These are phyloP conservation scores for Lateolabrax maculatus DNA, from an alignment of 2,797 vertebrate genomes.

Conservation along the genomic window DNA sequence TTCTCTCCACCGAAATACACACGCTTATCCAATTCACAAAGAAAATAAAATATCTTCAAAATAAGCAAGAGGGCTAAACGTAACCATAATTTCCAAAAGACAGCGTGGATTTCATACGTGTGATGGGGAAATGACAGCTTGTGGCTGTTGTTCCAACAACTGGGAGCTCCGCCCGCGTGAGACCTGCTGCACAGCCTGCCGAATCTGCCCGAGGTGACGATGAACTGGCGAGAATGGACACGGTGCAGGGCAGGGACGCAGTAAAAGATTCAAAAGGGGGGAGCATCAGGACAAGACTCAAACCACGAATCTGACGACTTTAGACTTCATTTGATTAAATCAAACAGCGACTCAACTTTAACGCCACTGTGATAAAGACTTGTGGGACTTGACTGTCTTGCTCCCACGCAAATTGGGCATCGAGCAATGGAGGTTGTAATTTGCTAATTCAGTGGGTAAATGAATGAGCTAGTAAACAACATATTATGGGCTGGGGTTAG, in stretches of 20 bases:
- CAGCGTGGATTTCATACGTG: conserved; percentile 49
- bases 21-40: conserved; percentile 63
- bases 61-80: conserved; percentile 68
- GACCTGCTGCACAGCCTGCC: conserved; percentile 21
- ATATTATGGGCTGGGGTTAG: not conserved
- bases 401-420: not conserved
- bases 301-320: not conserved
- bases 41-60: conserved; percentile 76
- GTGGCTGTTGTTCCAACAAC: conserved; percentile 6
- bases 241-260: too few species aligned
- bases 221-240: not conserved
- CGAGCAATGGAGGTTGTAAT: not conserved
- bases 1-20: conserved; percentile 68
- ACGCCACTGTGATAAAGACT: too few species aligned
- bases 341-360: not conserved
- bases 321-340: not conserved
- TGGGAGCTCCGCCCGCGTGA: conserved; percentile 22
- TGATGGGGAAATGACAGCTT: conserved; percentile 53
- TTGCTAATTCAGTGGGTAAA: not conserved
- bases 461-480: not conserved
- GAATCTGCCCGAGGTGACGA: not conserved
- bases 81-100: conserved; percentile 55
- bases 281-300: too few species aligned
- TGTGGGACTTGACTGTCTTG: too few species aligned
- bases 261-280: too few species aligned